A percentile compares a stretch with the other conserved stretches of the same genome.
Evolutionary conservation across 2,797 vertebrate species (phyloP).

Genomic region (Gephyroberyx darwinii): DNA sequence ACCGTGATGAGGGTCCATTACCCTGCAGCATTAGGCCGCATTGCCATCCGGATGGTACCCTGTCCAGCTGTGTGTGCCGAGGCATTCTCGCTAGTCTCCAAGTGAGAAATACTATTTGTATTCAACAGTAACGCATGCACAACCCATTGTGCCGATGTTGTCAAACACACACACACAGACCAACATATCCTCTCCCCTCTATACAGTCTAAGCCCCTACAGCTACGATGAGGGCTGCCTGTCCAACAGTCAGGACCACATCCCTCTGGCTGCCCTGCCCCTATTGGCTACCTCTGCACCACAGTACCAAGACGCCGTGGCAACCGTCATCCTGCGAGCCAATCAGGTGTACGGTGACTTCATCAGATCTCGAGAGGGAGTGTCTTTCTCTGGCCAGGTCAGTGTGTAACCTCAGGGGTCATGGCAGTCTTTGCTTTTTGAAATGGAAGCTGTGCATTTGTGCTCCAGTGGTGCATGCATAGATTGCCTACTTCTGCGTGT

Average conservation of each 20-base stretch:
- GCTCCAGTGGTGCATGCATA: neutral
- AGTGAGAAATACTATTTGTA: conserved; percentile 77
- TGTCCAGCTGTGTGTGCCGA: conserved; percentile 95
- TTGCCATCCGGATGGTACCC: conserved; percentile 91
- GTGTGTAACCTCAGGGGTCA: conserved; percentile 33
- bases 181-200: conserved; percentile 17
- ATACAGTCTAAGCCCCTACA: conserved; percentile 93
- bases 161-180: neutral
- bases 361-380: conserved; percentile 89
- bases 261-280: conserved; percentile 93
- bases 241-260: conserved; percentile 99
- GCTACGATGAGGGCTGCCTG: conserved; percentile 94
- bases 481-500: neutral
- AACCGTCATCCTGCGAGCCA: conserved; percentile 91
- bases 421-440: neutral
- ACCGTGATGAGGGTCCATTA: conserved; percentile 96
- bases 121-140: neutral
- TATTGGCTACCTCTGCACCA: conserved; percentile 92
- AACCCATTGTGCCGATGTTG: neutral
- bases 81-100: conserved; percentile 94
- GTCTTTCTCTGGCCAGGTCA: conserved; percentile 93
- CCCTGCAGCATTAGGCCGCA: conserved; percentile 88
- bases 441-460: neutral
- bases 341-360: conserved; percentile 95
- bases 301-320: conserved; percentile 97